Conservation (phyloP, 2,888 invertebrate species). For the Dicyrtoma fusca region DNA sequence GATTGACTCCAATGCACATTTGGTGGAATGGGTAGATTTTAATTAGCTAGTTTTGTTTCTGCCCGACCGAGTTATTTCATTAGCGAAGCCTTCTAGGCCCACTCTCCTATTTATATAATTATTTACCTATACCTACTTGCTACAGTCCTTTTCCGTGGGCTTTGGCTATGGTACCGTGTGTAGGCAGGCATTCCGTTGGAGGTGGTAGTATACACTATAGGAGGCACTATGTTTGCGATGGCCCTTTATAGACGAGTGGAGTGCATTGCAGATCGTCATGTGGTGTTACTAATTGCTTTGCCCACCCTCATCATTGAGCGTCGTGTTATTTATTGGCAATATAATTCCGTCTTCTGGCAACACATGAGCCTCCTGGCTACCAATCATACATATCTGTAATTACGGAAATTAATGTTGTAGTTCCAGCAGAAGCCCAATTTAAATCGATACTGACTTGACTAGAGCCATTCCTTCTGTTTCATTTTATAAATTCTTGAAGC, state of each 20-base stretch:
- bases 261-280: too few relatives aligned
- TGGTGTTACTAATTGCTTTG: constrained; percentile 3
- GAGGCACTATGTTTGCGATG: too few relatives aligned
- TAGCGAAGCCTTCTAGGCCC: constrained; percentile 3
- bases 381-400: constrained; percentile 30
- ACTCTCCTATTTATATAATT: not conserved
- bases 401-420: constrained; percentile 29
- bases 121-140: not conserved
- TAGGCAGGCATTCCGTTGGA: too few relatives aligned
- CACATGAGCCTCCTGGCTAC: constrained; percentile 15
- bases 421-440: constrained; percentile 27
- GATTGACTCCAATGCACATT: not conserved
- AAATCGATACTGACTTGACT: constrained; percentile 30
- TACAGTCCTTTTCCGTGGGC: too few relatives aligned
- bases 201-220: too few relatives aligned
- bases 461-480: not conserved
- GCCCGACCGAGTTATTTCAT: constrained; percentile 31
- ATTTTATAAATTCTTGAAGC: not conserved
- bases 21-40: constrained; percentile 24
- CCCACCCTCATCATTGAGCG: constrained; percentile 15
- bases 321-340: constrained; percentile 35
- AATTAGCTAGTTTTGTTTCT: constrained; percentile 35
- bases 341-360: constrained; percentile 29
- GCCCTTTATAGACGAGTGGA: too few relatives aligned
- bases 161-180: too few relatives aligned